phyloP scores from a whole-genome alignment of 2,888 invertebrate genomes.

The Drosophila pseudotakahashii region DNA sequence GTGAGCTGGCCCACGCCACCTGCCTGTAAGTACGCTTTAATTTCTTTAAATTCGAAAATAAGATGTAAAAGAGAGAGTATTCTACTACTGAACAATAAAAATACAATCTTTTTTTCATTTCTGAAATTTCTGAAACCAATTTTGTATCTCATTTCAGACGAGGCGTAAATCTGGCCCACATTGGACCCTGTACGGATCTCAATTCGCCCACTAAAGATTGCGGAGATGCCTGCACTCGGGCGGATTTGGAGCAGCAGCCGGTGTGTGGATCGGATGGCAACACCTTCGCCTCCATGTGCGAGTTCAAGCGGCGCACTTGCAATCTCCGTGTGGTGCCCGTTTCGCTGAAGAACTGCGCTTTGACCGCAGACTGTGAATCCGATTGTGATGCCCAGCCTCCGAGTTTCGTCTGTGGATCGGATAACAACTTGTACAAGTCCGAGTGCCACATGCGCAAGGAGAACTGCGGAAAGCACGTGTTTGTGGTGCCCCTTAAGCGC shows the following conservation, averaged over 20 bases:
- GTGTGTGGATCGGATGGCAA: conserved; percentile 96
- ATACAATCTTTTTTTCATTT: too few relatives aligned
- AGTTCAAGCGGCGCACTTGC: conserved; percentile 92
- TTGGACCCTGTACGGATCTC: conserved; percentile 92
- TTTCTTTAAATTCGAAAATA: too few relatives aligned
- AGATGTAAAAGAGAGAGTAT: too few relatives aligned
- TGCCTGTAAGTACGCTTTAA: conserved; percentile 88
- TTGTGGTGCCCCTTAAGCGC: conserved; percentile 94
- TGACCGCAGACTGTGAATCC: conserved; percentile 92
- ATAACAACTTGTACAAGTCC: conserved; percentile 94
- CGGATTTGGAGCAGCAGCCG: conserved; percentile 88
- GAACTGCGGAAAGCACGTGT: conserved; percentile 96
- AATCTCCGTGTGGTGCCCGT: conserved; percentile 94
- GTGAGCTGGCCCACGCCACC: conserved; percentile 92
- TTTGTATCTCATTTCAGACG: conserved; percentile 85
- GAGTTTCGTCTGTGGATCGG: conserved; percentile 94
- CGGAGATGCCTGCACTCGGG: conserved; percentile 86
- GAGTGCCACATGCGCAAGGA: conserved; percentile 96
- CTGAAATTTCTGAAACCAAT: background rate
- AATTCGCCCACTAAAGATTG: conserved; percentile 85
- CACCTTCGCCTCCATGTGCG: conserved; percentile 94
- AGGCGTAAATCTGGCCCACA: conserved; percentile 94
- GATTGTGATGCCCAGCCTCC: conserved; percentile 87
- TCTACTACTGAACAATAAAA: too few relatives aligned
- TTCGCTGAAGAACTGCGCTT: conserved; percentile 92